These are phyloP conservation scores for Chironex yamaguchii DNA, from an alignment of 30 jellyfish, hydroid and myxozoan species.

Conservation along the genomic window DNA sequence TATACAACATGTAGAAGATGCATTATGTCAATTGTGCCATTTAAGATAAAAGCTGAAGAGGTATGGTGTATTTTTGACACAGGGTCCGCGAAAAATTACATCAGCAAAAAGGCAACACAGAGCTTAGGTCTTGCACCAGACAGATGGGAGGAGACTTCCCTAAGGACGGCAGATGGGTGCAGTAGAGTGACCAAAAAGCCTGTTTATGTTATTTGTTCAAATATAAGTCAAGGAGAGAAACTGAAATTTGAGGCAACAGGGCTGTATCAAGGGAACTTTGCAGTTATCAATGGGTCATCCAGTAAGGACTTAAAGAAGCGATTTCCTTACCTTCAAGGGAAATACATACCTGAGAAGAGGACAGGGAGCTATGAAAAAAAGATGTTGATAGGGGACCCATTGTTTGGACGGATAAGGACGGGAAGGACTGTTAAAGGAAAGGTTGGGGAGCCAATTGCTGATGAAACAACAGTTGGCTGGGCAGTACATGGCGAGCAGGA, in stretches of 20 bases:
- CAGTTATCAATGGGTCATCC: slow-evolving; percentile 14
- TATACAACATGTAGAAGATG: slow-evolving; percentile 29
- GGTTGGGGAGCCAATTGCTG: slow-evolving; percentile 59
- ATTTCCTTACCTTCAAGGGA: slow-evolving; percentile 36
- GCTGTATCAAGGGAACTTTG: slow-evolving; percentile 39
- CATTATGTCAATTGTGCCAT: slow-evolving; percentile 45
- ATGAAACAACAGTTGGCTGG: slow-evolving; percentile 64
- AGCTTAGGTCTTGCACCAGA: background rate
- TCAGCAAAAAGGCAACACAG: slow-evolving; percentile 20
- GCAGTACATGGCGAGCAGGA: slow-evolving; percentile 47
- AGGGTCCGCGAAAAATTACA: slow-evolving; percentile 10
- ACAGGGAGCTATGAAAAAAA: slow-evolving; percentile 50
- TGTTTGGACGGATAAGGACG: slow-evolving; percentile 48
- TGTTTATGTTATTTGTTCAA: slow-evolving; percentile 23
- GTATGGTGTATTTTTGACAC: slow-evolving; percentile 31
- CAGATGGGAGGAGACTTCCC: slow-evolving; percentile 40
- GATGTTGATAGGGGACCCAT: slow-evolving; percentile 58
- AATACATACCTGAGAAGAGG: slow-evolving; percentile 37
- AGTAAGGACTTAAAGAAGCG: slow-evolving; percentile 41
- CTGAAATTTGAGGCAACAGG: slow-evolving; percentile 33
- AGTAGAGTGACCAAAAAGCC: slow-evolving; percentile 14
- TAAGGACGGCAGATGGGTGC: slow-evolving; percentile 3
- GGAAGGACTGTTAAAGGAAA: slow-evolving; percentile 38
- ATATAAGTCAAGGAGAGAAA: slow-evolving; percentile 29
- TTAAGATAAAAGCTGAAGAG: slow-evolving; percentile 24